phyloP scores from a whole-genome alignment of 2,888 invertebrate species.

The Chrysotoxum bicinctum region DNA sequence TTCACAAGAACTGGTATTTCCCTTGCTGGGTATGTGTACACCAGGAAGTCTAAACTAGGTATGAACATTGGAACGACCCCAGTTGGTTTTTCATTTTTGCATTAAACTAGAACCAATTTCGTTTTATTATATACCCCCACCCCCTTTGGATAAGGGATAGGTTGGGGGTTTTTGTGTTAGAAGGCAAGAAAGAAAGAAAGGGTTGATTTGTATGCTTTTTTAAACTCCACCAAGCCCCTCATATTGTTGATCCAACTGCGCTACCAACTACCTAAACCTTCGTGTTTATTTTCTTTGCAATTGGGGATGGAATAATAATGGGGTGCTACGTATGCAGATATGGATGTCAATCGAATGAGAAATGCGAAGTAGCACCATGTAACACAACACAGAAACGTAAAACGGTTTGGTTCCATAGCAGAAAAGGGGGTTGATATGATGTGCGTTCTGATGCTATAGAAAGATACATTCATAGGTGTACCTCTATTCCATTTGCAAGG shows the following conservation, averaged over 20 bases:
- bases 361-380: conserved; percentile 58
- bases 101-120: conserved; percentile 70
- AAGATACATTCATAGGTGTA: background rate
- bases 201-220: conserved; percentile 28
- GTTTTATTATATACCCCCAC: conserved; percentile 59
- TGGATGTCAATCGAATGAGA: conserved; percentile 48
- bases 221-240: background rate
- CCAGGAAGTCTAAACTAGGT: conserved; percentile 6
- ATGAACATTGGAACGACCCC: conserved; percentile 35
- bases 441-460: background rate
- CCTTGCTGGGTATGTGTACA: background rate
- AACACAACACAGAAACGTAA: conserved; percentile 31
- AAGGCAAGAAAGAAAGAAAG: conserved; percentile 19
- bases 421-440: background rate
- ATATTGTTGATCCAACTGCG: conserved; percentile 14
- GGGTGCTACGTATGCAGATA: conserved; percentile 64
- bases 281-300: conserved; percentile 66
- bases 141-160: background rate
- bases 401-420: background rate
- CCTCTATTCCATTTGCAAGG: conserved; percentile 35
- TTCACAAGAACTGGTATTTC: conserved; percentile 11
- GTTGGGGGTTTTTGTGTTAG: conserved; percentile 15
- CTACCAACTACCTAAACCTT: conserved; percentile 16
- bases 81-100: conserved; percentile 68
- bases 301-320: conserved; percentile 67